These are phyloP conservation scores for Pelecanoides urinatrix DNA, from an alignment of 2,113 vertebrate species.

Conservation along the genomic window DNA sequence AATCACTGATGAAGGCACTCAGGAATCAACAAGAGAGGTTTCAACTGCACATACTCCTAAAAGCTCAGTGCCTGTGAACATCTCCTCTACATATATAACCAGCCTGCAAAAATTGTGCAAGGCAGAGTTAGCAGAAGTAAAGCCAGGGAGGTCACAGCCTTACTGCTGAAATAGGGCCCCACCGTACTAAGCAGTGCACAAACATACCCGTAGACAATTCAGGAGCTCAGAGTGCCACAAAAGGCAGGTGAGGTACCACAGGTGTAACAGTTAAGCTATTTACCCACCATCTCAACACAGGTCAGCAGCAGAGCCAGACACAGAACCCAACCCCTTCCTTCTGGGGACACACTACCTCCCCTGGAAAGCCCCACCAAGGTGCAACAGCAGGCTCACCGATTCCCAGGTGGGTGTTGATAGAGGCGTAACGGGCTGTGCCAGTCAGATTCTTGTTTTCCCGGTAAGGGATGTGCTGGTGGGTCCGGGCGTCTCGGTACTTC, in stretches of 20 bases:
- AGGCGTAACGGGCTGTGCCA: slow-evolving; percentile 94
- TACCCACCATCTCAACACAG: not conserved
- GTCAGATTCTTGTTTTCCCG: slow-evolving; percentile 99
- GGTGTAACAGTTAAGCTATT: not conserved
- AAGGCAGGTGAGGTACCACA: not conserved
- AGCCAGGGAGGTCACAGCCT: not conserved
- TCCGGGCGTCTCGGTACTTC: slow-evolving; percentile 94
- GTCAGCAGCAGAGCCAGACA: not conserved
- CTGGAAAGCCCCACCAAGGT: not conserved
- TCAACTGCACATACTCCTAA: not conserved
- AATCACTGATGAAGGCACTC: not conserved
- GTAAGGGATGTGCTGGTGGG: slow-evolving; percentile 98
- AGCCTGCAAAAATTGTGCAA: not conserved
- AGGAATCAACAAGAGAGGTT: not conserved
- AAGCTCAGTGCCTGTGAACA: not conserved
- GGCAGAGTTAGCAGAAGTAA: not conserved
- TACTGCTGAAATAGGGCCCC: not conserved
- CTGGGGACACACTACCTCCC: not conserved
- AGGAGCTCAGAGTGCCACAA: not conserved
- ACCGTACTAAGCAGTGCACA: not conserved
- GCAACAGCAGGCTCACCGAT: slow-evolving; percentile 80
- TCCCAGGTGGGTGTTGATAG: slow-evolving; percentile 96
- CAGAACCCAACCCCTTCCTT: not conserved
- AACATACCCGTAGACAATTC: not conserved
- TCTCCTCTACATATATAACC: not conserved